A percentile compares a stretch with the other conserved stretches of the same genome.
These are phyloP conservation scores for Schizopygopsis pylzovi DNA, from an alignment of 2,797 vertebrate species.

Conservation along the genomic window DNA sequence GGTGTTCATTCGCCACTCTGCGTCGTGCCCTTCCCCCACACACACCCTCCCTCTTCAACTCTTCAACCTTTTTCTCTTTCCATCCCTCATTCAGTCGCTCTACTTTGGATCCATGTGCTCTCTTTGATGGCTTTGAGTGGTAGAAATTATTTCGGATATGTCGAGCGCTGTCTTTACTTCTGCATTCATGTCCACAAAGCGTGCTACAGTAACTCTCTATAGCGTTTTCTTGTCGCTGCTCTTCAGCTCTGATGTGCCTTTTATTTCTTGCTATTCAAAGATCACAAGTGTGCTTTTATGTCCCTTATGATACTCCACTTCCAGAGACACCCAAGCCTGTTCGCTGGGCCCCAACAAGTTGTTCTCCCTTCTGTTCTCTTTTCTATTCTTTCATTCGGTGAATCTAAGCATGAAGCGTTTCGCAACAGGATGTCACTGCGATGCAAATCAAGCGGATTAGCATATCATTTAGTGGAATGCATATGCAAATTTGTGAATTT, in stretches of 20 bases:
- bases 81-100: conserved; percentile 38
- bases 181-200: background rate
- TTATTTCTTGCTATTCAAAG: conserved; percentile 33
- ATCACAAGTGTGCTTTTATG: conserved; percentile 59
- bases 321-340: conserved; percentile 42
- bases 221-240: conserved; percentile 17
- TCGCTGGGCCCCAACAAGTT: conserved; percentile 62
- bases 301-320: conserved; percentile 49
- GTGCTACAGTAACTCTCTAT: conserved; percentile 29
- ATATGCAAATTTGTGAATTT: conserved; percentile 81
- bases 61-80: conserved; percentile 53
- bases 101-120: conserved; percentile 33
- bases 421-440: conserved; percentile 67
- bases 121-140: conserved; percentile 22
- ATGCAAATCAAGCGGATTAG: conserved; percentile 82
- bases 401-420: conserved; percentile 57
- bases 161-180: conserved; percentile 1
- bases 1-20: conserved; percentile 96
- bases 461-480: conserved; percentile 80
- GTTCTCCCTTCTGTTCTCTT: conserved; percentile 59
- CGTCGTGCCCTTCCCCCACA: conserved; percentile 83
- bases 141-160: conserved; percentile 11
- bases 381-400: conserved; percentile 53
- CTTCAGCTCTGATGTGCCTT: conserved; percentile 34
- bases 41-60: conserved; percentile 57